Evolutionary conservation across 2,888 invertebrate genomes (phyloP), one percentile per base, ranked within the genome.

Genomic region (Folsomia manolachei): DNA sequence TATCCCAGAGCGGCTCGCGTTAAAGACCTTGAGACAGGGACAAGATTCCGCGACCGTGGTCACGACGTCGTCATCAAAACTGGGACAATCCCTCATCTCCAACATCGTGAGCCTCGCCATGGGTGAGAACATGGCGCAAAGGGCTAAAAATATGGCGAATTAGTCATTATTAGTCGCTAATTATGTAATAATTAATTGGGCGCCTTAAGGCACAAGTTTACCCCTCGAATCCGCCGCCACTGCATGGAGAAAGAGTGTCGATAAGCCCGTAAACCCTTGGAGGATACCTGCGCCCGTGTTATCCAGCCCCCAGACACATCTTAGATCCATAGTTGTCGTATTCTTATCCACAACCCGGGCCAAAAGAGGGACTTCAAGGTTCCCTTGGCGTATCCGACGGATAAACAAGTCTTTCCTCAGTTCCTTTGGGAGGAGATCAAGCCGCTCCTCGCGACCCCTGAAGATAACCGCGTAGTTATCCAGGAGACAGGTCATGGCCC

Each of bases 41-140:
- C 71, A 60, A 19, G 26, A 26, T 21, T 61, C 60, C 2, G 65
- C 65, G 1, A 71, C 24, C 1, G 9, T 19, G 27, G 56, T 60
- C 23, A 60, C 52, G 4, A 71, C 71, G n/a, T 23, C 24, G 27
- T 71, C 71, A 27, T 65, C 27, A 26, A 71, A 65, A 4, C 39
- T 23, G 14, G 53, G 52, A 11, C 65, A 65, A n/a, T 65, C 21
- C 1, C 27, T 71, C 19, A 71, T 56, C 27, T 71, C 71, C 18
- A 71, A 24, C 4, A 56, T 27, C 9, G 24, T 9, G 14, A 71
- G 63, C 7, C 52, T 1, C 14, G 52, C 4, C 14, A 71, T 18
- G n/a, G 52, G 26, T 14, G 26, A 9, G 24, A 71, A 39, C 65
- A 71, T 65, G 11, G 26, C 26, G 23, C 23, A 19, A 1, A 70